Evolutionary conservation across 2,888 invertebrate genomes (phyloP), one percentile per base, ranked within the genome.

Genomic region (Ptychoptera albimana): DNA sequence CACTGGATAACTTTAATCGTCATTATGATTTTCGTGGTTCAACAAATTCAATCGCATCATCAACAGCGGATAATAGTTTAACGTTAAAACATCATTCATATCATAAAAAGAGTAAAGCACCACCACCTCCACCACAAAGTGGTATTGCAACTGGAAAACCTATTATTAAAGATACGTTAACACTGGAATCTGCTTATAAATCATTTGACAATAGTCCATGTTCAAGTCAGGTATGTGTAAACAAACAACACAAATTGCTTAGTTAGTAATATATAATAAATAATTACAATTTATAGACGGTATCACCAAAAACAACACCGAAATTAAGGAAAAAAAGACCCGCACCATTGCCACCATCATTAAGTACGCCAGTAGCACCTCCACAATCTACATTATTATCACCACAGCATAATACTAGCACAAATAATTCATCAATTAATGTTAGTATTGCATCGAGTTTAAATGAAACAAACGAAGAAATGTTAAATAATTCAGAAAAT

Each of bases 291-390:
- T 32, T 32, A 9, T n/a, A 32, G 32, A 11, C 32, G 9, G n/a
- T 11, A 11, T 42, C 42, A 8, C 34, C 12, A 8, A 23, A 15
- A 11, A 61, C 67, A 2, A 68, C 68, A 45, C 60, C 59, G 34
- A 69, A 68, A 44, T 57, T 69, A 40, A 69, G 75, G 44, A 82
- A 81, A 60, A 69, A 72, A 46, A 74, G 75, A 38, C 73, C 71
- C 7, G 82, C 82, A 1, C 82, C 83, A 1, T 72, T 72, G 10
- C 79, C 79, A 10, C 77, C 76, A 1, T 46, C 50, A 30, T 49
- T 31, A 37, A 23, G n/a, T n/a, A 40, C 39, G 9, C 39, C 40
- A 40, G 2, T 14, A 10, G 31, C 30, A 15, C 13, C 6, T 14
- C 9, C 23, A 14, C 31, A 40, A 8, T 11, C 40, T 14, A 2